Conservation (phyloP, 1,140 invertebrate genomes). For the Ceratoteleas bidentatus region DNA sequence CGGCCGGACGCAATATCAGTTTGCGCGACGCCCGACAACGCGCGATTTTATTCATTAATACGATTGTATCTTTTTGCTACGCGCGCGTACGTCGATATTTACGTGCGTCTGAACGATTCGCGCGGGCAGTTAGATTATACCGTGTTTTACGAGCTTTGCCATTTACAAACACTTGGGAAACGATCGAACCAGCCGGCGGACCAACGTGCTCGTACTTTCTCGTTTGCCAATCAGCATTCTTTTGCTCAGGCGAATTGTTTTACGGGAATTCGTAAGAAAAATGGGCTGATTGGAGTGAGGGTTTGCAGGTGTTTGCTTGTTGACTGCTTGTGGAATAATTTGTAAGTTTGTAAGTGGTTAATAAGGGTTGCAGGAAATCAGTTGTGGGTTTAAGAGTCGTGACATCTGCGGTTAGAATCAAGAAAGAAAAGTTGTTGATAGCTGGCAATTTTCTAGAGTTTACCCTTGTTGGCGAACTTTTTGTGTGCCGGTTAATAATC, state of each 20-base stretch:
- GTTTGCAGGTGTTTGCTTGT: no score
- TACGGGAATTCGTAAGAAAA: no score
- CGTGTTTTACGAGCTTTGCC: slow-evolving; percentile 49
- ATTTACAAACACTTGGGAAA: slow-evolving; percentile 52
- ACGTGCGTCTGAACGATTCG: slow-evolving; percentile 37
- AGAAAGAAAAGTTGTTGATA: no score
- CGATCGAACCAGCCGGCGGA: slow-evolving; percentile 39
- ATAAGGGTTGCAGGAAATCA: no score
- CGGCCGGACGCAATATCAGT: slow-evolving; percentile 39
- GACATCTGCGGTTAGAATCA: no score
- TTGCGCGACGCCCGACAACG: slow-evolving; percentile 22
- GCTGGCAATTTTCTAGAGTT: no score
- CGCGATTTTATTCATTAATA: slow-evolving; percentile 49
- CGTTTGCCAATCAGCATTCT: slow-evolving; percentile 29
- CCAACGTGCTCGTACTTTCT: slow-evolving; percentile 38
- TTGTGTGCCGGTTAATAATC: no score
- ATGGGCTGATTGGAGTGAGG: no score
- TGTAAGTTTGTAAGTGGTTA: no score
- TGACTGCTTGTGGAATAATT: no score
- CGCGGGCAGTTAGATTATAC: slow-evolving; percentile 37
- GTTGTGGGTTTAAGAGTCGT: no score
- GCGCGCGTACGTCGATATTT: slow-evolving; percentile 27
- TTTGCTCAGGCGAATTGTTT: slow-evolving; percentile 9
- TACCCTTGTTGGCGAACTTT: no score
- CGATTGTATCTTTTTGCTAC: slow-evolving; percentile 45